These are phyloP conservation scores for Genyomyrus donnyi DNA, from an alignment of 2,113 vertebrate genomes.

Conservation along the genomic window DNA sequence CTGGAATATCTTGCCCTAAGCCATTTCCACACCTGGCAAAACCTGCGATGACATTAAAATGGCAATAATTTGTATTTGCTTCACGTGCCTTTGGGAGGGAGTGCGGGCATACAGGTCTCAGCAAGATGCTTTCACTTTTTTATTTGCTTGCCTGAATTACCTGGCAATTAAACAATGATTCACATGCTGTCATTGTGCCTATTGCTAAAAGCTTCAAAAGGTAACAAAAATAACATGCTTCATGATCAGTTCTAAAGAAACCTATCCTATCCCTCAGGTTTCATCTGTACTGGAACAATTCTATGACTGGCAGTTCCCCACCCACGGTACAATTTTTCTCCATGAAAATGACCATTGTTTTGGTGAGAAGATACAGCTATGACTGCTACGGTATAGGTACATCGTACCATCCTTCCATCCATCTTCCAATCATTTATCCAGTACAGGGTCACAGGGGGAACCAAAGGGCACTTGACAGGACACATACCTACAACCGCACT, in stretches of 20 bases:
- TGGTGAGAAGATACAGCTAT: not conserved
- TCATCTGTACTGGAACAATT: constrained; percentile 6
- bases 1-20: not conserved
- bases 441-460: not conserved
- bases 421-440: not conserved
- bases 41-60: not conserved
- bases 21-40: not conserved
- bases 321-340: not conserved
- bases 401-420: not conserved
- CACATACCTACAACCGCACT: not conserved
- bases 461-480: not conserved
- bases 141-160: not conserved
- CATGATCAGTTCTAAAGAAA: not conserved
- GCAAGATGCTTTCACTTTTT: not conserved
- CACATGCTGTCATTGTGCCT: not conserved
- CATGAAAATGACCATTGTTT: not conserved
- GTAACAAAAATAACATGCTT: not conserved
- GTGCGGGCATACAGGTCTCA: not conserved
- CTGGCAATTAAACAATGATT: not conserved
- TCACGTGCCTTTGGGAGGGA: not conserved
- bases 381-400: not conserved
- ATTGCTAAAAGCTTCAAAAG: not conserved
- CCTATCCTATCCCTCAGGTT: not conserved
- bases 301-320: not conserved
- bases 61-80: not conserved